Conservation (phyloP, 1,140 invertebrate genomes). For the Agrypnia vestita region DNA sequence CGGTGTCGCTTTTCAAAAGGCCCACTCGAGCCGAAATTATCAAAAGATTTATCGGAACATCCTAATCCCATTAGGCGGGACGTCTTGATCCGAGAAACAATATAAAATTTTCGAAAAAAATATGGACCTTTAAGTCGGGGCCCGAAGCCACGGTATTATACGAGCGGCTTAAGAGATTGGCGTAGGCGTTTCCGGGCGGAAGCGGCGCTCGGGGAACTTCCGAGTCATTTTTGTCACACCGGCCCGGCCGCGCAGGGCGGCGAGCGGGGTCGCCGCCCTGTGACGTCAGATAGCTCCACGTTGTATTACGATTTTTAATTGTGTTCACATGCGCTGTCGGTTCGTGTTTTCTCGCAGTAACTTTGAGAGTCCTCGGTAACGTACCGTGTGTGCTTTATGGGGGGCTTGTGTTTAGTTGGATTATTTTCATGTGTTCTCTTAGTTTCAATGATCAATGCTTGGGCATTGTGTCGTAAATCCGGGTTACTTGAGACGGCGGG, state of each 20-base stretch:
- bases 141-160: slow-evolving; percentile 23
- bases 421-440: no score
- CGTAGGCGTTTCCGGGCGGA: slow-evolving; percentile 18
- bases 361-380: background rate
- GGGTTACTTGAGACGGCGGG: no score
- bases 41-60: slow-evolving; percentile 18
- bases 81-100: slow-evolving; percentile 5
- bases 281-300: background rate
- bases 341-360: background rate
- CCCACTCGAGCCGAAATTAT: slow-evolving; percentile 7
- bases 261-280: background rate
- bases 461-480: no score
- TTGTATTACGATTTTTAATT: slow-evolving; percentile 20
- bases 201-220: slow-evolving; percentile 30
- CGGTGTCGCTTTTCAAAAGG: background rate
- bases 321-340: slow-evolving; percentile 24
- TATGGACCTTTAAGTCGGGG: slow-evolving; percentile 12
- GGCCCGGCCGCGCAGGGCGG: background rate
- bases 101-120: slow-evolving; percentile 27
- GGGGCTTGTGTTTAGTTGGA: no score
- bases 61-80: slow-evolving; percentile 8
- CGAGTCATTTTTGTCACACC: slow-evolving; percentile 33
- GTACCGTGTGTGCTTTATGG: no score
- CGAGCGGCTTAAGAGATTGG: slow-evolving; percentile 30
- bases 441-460: no score